phyloP scores from a whole-genome alignment of 2,888 invertebrate species.

The Noctua pronuba region DNA sequence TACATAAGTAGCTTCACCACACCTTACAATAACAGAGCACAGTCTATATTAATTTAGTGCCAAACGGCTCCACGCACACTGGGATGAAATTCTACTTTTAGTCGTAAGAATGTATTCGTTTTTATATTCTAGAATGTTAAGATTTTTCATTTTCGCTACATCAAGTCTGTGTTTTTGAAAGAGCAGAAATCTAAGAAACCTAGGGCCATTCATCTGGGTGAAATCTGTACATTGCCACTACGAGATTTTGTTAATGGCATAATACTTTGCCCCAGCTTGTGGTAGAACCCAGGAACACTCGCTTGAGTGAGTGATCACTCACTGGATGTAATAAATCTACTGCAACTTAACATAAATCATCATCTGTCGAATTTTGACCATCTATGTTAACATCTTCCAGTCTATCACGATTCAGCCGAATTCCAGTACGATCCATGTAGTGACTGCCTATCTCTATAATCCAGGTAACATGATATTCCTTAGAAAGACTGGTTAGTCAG shows the following conservation, averaged over 20 bases:
- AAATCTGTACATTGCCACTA: not conserved
- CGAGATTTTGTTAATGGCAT: not conserved
- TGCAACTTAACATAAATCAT: not conserved
- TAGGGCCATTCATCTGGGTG: not conserved
- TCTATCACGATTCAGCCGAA: not conserved
- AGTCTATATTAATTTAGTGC: conserved; percentile 79
- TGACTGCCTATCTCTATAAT: not conserved
- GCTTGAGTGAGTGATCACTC: not conserved
- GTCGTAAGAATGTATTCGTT: not conserved
- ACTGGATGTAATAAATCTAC: not conserved
- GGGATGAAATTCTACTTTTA: not conserved
- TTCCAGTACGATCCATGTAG: not conserved
- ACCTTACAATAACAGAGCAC: conserved; percentile 77
- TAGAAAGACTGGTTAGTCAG: not conserved
- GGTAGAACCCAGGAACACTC: not conserved
- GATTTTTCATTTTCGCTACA: not conserved
- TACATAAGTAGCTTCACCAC: conserved; percentile 77
- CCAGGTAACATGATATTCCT: not conserved
- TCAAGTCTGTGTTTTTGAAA: not conserved
- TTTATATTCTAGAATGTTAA: not conserved
- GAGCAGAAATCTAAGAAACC: not conserved
- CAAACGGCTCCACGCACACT: conserved; percentile 70
- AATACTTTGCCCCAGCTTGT: not conserved
- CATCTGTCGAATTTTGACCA: not conserved
- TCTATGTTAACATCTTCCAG: not conserved